Evolutionary conservation across 2,797 vertebrate species (phyloP).

Genomic region (Apogon hyalosoma): DNA sequence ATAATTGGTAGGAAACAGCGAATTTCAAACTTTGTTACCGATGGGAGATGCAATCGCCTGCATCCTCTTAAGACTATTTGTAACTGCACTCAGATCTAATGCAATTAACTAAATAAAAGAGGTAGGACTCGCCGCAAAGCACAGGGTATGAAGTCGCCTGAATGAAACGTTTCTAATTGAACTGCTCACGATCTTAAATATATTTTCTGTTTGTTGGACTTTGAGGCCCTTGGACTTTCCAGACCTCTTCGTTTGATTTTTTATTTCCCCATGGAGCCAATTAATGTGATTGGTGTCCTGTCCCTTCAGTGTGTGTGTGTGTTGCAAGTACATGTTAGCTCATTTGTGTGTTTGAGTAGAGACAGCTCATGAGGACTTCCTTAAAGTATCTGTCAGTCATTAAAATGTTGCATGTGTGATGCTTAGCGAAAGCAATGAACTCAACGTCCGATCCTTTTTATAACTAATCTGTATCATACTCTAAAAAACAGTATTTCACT

Average conservation of each 20-base stretch:
- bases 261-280: constrained; percentile 71
- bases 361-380: constrained; percentile 5
- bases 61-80: constrained; percentile 34
- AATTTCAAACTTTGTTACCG: constrained; percentile 59
- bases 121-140: constrained; percentile 9
- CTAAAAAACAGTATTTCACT: constrained; percentile 11
- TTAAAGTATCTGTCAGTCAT: constrained; percentile 19
- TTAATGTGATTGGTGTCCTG: constrained; percentile 74
- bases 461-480: constrained; percentile 6
- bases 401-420: constrained; percentile 17
- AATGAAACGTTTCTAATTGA: constrained; percentile 38
- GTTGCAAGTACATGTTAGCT: constrained; percentile 9
- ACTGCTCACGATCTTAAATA: constrained; percentile 39
- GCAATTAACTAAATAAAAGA: constrained; percentile 51
- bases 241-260: constrained; percentile 46
- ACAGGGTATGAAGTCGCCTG: constrained; percentile 4
- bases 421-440: constrained; percentile 1
- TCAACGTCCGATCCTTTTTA: not conserved
- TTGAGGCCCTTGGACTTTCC: constrained; percentile 48
- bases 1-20: constrained; percentile 58
- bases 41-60: constrained; percentile 58
- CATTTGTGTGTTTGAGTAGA: constrained; percentile 22
- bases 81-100: constrained; percentile 37
- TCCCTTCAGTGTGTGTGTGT: constrained; percentile 40
- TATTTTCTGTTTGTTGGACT: constrained; percentile 43